Evolutionary conservation across 2,113 vertebrate genomes (phyloP), one percentile per base, ranked within the genome.

Genomic region (Elanoides forficatus): DNA sequence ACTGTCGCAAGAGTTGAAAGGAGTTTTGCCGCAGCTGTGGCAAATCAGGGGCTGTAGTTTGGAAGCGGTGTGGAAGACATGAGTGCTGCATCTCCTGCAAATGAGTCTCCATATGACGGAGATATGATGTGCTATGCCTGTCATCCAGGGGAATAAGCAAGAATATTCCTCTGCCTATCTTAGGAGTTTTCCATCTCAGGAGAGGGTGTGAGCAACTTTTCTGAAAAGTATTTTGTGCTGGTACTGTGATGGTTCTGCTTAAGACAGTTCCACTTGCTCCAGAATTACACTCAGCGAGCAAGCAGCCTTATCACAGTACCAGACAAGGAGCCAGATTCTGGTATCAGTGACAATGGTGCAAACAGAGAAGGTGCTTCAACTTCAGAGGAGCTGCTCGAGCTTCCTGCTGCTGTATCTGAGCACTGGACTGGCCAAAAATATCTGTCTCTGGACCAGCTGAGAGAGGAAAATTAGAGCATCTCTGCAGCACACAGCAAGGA

Each of bases 381-480:
- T 89, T 81, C 63, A 53, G 71, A 74, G 27, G 32, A 90, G 30
- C 63, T 88, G 32, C 58, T 87, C 11, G 1, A 63, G 50, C 7
- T 87, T 95, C 73, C 72, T 86, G 53, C 63, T 59, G 50, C 90
- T 88, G 23, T 59, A 50, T 73, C 87, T 83, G 82, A 90, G 75
- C 43, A 73, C 2, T 2, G 56, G 55, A 22, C 40, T 2, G 2
- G 87, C 66, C 36, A 4, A 63, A 85, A 59, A 55, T 81, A 88
- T 79, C 75, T 81, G 18, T 48, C 55, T 74, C 53, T 62, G 53
- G 70, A 85, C 55, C 47, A 96, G 40, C 55, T 14, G 5, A 74
- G 62, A 92, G 87, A 78, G 68, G 76, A 91, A 92, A 96, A 88
- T 86, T 11, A 76, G 78, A 90, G 56, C 67, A 93, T 79, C 86